A percentile compares a stretch with the other conserved stretches of the same genome.
Conservation (phyloP, 2,113 vertebrate species). For the Apus apus region DNA sequence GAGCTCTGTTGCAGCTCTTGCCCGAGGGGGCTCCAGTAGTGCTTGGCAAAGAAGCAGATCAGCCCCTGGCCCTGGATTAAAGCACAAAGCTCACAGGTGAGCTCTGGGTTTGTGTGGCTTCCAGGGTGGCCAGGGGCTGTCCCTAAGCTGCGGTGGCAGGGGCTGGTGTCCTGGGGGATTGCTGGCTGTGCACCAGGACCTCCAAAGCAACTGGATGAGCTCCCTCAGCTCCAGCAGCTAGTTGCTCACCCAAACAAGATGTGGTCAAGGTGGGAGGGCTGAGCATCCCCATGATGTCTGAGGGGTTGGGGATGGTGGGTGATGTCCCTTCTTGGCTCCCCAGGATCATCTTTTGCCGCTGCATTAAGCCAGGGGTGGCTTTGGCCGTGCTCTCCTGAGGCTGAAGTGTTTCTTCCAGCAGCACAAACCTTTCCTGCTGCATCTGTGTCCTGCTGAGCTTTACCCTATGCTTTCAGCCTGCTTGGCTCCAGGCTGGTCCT, state of each 20-base stretch:
- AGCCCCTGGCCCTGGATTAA: background rate
- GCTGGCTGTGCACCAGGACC: background rate
- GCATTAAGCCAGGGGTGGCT: background rate
- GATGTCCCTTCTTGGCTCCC: background rate
- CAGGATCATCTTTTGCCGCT: background rate
- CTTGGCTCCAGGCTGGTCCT: background rate
- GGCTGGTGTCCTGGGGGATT: background rate
- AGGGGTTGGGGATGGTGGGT: background rate
- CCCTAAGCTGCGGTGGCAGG: background rate
- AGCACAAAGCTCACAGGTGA: background rate
- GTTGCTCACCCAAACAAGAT: background rate
- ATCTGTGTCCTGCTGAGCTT: background rate
- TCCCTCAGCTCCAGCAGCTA: accelerated
- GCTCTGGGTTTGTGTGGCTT: background rate
- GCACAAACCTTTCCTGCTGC: background rate
- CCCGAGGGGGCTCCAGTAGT: background rate
- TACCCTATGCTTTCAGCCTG: background rate
- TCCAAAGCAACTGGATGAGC: background rate
- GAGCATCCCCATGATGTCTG: background rate
- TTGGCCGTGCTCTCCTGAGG: background rate
- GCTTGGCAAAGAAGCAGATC: background rate
- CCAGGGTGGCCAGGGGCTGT: background rate
- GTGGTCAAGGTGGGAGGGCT: background rate
- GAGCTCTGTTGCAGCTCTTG: background rate
- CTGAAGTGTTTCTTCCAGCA: background rate